Evolutionary conservation across 2,113 vertebrate genomes (phyloP), one percentile per base, ranked within the genome.

Genomic region (Calyptommatus sinebrachiatus): DNA sequence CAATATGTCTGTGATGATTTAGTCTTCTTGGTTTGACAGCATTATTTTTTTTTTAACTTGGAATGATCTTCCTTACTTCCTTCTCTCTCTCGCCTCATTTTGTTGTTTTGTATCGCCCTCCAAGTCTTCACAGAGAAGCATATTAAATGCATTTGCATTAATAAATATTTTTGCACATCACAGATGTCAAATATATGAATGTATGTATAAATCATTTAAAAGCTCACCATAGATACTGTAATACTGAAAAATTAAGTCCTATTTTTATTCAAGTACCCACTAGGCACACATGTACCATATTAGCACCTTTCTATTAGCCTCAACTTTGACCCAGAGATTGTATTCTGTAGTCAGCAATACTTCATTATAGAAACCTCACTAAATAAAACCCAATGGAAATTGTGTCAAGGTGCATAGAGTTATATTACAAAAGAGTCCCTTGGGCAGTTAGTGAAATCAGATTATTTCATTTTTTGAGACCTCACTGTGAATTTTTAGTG

Each of bases 331-430:
- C 16, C 7, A 67, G 46, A 83, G 5, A 50, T 0, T 63, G 1
- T 31, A 14, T 31, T 83, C 14, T 28, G 8, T 71, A 57, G 45
- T 22, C 0, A 20, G 77, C 7, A 29, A 3, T 57, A 7, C 2
- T 83, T 79, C 77, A 7, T 7, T 78, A 26, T 3, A 22, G 28
- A 3, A 9, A 28, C 8, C 71, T 86, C 46, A 35, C 7, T 74
- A 71, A 69, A 70, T 75, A 81, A 70, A 78, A 83, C 74, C 21
- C 35, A 67, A 1, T 75, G 48, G 69, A 87, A 88, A 82, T 77
- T 0, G 0, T 65, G 3, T 18, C 14, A 4, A 80, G 72, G 0
- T 46, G 75, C 24, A 18, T 1, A 63, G 18, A 31, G 1, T 4
- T 4, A 28, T 71, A 66, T 70, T 0, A 28, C 63, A 72, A 87